Conservation (phyloP, 2,888 invertebrate species). For the Argyresthia goedartella region DNA sequence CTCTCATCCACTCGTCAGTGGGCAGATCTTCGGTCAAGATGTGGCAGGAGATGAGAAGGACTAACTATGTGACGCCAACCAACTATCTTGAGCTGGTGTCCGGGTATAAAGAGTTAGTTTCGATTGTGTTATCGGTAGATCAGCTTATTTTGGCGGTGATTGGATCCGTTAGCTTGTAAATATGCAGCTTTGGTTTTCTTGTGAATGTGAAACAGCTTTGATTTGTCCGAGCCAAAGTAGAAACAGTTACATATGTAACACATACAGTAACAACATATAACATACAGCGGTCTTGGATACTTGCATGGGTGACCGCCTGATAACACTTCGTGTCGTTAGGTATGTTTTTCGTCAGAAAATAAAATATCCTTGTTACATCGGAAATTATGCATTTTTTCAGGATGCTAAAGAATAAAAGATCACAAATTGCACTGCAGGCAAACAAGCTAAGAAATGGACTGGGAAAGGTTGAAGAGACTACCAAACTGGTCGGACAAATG, state of each 20-base stretch:
- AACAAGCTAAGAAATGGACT: constrained; percentile 87
- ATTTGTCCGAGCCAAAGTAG: too few relatives aligned
- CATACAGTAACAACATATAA: too few relatives aligned
- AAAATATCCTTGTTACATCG: too few relatives aligned
- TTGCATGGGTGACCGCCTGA: too few relatives aligned
- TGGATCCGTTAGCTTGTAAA: too few relatives aligned
- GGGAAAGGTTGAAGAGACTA: constrained; percentile 89
- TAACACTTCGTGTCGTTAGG: too few relatives aligned
- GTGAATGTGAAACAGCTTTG: too few relatives aligned
- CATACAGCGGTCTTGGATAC: too few relatives aligned
- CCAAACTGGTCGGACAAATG: constrained; percentile 83
- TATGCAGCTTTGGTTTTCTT: too few relatives aligned
- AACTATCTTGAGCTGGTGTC: constrained; percentile 89
- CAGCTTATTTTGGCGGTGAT: background rate
- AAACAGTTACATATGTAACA: too few relatives aligned
- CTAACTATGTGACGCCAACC: constrained; percentile 90
- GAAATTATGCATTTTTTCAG: constrained; percentile 35
- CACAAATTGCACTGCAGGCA: constrained; percentile 78
- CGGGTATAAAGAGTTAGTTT: constrained; percentile 85
- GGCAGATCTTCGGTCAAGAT: constrained; percentile 78
- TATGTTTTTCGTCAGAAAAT: too few relatives aligned
- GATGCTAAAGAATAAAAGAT: constrained; percentile 79
- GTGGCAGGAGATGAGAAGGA: constrained; percentile 82
- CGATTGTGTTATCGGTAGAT: too few relatives aligned
- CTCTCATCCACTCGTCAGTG: constrained; percentile 88